These are phyloP conservation scores for Erpetoichthys calabaricus DNA, from an alignment of 2,797 vertebrate genomes.

Conservation along the genomic window DNA sequence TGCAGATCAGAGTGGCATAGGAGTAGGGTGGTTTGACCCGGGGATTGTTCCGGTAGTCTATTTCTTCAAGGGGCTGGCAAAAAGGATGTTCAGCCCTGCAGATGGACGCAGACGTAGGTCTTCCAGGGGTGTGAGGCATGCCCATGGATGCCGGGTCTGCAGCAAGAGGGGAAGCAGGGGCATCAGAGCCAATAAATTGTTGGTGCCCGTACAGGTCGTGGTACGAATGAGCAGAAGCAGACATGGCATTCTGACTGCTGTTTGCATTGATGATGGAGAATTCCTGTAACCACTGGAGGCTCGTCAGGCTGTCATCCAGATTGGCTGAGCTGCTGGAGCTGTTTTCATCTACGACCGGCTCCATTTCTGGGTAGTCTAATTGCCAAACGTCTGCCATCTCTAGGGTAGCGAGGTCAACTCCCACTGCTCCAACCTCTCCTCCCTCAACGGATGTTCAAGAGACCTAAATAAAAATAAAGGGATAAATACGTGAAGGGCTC, in stretches of 20 bases:
- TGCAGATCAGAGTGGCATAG: conserved; percentile 89
- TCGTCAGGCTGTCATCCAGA: conserved; percentile 90
- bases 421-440: conserved; percentile 22
- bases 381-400: conserved; percentile 44
- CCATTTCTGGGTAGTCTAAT: conserved; percentile 22
- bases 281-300: conserved; percentile 90
- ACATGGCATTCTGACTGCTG: conserved; percentile 42
- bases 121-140: conserved; percentile 70
- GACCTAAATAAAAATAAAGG: too few relatives aligned
- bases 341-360: conserved; percentile 19
- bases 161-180: conserved; percentile 73
- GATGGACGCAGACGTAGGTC: conserved; percentile 68
- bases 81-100: conserved; percentile 42
- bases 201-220: conserved; percentile 48
- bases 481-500: too few relatives aligned
- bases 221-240: conserved; percentile 37
- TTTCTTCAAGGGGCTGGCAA: conserved; percentile 63
- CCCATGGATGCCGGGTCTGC: conserved; percentile 78
- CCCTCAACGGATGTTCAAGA: conserved; percentile 14
- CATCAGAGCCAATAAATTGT: conserved; percentile 44
- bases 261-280: conserved; percentile 73
- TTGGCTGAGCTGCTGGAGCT: conserved; percentile 30
- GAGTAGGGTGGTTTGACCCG: conserved; percentile 84
- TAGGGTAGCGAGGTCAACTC: conserved; percentile 27
- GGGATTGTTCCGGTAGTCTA: conserved; percentile 81